Percentiles rank a stretch among this genome's conserved stretches.
Conservation (phyloP, 2,888 invertebrate genomes). For the Pristionchus maxplancki region DNA sequence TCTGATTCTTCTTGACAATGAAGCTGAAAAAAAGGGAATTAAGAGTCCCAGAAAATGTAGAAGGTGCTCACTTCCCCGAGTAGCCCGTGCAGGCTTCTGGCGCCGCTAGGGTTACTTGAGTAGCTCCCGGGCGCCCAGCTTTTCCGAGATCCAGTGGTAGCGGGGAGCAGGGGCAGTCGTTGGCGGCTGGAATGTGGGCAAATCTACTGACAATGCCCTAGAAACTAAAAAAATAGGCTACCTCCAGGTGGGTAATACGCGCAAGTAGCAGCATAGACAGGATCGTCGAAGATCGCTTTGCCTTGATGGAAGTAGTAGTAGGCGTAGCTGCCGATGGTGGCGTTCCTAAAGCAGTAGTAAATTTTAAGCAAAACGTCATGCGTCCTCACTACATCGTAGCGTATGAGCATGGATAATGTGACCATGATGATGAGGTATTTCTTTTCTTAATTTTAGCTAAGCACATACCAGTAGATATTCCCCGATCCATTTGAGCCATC, state of each 20-base stretch:
- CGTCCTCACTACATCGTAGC: too few relatives aligned
- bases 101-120: not conserved
- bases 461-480: not conserved
- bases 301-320: not conserved
- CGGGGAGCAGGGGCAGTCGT: not conserved
- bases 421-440: too few relatives aligned
- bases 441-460: too few relatives aligned
- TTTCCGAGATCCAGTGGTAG: not conserved
- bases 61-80: not conserved
- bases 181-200: not conserved
- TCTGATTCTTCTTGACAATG: not conserved
- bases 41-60: too few relatives aligned
- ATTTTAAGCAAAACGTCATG: too few relatives aligned
- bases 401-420: too few relatives aligned
- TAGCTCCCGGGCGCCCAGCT: not conserved
- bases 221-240: not conserved
- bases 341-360: not conserved
- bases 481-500: not conserved
- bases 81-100: not conserved
- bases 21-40: not conserved
- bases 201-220: too few relatives aligned
- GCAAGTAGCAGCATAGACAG: not conserved
- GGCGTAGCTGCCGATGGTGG: not conserved
- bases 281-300: not conserved
- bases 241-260: not conserved